Evolutionary conservation across 2,888 invertebrate genomes (phyloP), one percentile per base, ranked within the genome.

Genomic region (Nymphalis polychloros): DNA sequence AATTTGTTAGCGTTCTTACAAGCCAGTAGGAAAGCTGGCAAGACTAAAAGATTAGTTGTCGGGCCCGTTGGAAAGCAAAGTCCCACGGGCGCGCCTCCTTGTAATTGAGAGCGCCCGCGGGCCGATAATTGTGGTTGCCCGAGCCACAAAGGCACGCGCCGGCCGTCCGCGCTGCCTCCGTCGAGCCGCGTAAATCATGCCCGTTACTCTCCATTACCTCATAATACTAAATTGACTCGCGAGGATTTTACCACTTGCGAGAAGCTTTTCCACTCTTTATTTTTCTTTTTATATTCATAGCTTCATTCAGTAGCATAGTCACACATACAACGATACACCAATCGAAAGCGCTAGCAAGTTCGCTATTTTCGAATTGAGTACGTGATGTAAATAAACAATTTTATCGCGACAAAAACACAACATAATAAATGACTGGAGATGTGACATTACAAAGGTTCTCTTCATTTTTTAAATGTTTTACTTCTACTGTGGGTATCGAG

Each of bases 101-200:
- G 92, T 92, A 92, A 92, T 92, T 91, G 92, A 92, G 92, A 88
- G 92, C 89, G 90, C 90, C 92, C 85, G 90, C 89, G 92, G 92
- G 89, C 91, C 91, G 90, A 92, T 91, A 91, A 91, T 90, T 90
- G 92, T 87, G 88, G 85, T 84, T 83, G 61, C 61, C 66, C 66
- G 66, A 57, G 66, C 61, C 86, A 87, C 89, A 86, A 83, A 83
- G 82, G 81, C 81, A 78, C 79, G 77, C 78, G 76, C 79, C 81
- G 63, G 79, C 81, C 80, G 74, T 79, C 79, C 78, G 76, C 73
- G 76, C 80, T 69, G 67, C 69, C 75, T 68, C 73, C 74, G 75
- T 73, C 69, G 77, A 72, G 80, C 83, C 85, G 83, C 87, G 86
- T 92, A 92, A 92, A 92, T 92, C 92, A 91, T 90, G 87, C 84